A percentile compares a stretch with the other conserved stretches of the same genome.
phyloP scores from a whole-genome alignment of 2,797 vertebrate genomes.

The Onychomys leucogaster region DNA sequence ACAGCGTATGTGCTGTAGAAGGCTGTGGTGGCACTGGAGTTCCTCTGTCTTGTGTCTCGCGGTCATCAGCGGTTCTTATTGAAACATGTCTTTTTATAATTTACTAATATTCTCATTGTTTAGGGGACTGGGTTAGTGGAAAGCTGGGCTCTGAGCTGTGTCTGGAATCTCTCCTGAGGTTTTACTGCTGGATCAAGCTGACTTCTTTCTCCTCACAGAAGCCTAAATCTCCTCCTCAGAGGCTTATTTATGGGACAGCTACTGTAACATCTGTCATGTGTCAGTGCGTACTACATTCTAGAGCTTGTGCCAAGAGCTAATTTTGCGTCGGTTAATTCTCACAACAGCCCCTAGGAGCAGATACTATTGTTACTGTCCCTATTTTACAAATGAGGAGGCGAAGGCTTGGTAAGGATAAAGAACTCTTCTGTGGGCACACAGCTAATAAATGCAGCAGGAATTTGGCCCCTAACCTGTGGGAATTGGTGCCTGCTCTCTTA shows the following conservation, averaged over 20 bases:
- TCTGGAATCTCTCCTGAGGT: not conserved
- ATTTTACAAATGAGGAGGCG: constrained; percentile 29
- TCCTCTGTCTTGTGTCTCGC: not conserved
- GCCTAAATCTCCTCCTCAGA: not conserved
- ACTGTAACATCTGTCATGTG: not conserved
- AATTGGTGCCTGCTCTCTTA: not conserved
- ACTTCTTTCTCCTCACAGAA: constrained; percentile 28
- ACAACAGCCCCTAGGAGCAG: not conserved
- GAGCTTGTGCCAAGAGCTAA: constrained; percentile 33
- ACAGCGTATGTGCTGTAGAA: not conserved
- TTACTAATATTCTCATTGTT: not conserved
- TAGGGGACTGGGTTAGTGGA: not conserved
- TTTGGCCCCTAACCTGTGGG: not conserved
- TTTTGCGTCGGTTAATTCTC: constrained; percentile 33
- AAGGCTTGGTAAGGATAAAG: not conserved
- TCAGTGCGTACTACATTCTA: not conserved
- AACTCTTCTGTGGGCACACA: not conserved
- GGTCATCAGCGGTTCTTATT: not conserved
- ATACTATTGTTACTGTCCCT: not conserved
- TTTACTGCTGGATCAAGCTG: constrained; percentile 12
- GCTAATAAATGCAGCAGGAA: not conserved
- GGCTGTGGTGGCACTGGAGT: not conserved
- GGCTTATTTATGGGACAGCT: constrained; percentile 14
- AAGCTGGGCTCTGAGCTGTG: not conserved
- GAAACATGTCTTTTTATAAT: not conserved